Conservation (phyloP, 2,888 invertebrate genomes). For the Caenorhabditis plicata region DNA sequence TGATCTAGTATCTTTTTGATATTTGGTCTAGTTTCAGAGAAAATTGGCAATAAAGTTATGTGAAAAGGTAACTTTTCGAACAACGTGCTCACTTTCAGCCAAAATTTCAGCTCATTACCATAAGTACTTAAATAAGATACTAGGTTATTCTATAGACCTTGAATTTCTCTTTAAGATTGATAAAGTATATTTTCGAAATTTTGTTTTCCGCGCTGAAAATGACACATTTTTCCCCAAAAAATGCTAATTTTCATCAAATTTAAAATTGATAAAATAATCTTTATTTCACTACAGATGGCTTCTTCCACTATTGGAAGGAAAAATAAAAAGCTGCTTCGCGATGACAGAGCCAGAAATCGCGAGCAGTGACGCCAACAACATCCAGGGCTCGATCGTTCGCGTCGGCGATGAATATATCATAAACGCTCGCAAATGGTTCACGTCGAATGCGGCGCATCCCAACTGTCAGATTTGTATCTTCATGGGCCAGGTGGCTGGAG, state of each 20-base stretch:
- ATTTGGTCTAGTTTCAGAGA: no score
- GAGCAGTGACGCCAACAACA: slow-evolving; percentile 69
- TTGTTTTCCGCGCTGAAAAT: no score
- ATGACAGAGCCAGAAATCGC: slow-evolving; percentile 68
- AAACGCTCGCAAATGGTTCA: slow-evolving; percentile 70
- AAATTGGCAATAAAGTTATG: no score
- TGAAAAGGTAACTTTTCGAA: no score
- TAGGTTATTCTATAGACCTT: no score
- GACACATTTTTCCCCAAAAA: no score
- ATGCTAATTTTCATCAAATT: not conserved
- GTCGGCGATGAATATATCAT: slow-evolving; percentile 67
- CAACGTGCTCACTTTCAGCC: no score
- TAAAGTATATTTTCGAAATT: no score
- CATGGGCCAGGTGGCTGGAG: slow-evolving; percentile 68
- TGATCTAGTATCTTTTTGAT: no score
- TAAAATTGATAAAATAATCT: not conserved
- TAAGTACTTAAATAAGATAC: no score
- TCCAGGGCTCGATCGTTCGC: slow-evolving; percentile 67
- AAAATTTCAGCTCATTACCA: no score
- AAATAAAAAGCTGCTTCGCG: slow-evolving; percentile 67
- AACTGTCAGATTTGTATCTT: slow-evolving; percentile 68
- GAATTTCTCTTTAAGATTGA: no score
- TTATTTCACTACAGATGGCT: slow-evolving; percentile 22
- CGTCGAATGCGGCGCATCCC: slow-evolving; percentile 68
- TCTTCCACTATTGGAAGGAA: slow-evolving; percentile 66